These are phyloP conservation scores for Geodia barretti DNA, from an alignment of 37 sponge, comb jelly and placozoan species.

Conservation along the genomic window DNA sequence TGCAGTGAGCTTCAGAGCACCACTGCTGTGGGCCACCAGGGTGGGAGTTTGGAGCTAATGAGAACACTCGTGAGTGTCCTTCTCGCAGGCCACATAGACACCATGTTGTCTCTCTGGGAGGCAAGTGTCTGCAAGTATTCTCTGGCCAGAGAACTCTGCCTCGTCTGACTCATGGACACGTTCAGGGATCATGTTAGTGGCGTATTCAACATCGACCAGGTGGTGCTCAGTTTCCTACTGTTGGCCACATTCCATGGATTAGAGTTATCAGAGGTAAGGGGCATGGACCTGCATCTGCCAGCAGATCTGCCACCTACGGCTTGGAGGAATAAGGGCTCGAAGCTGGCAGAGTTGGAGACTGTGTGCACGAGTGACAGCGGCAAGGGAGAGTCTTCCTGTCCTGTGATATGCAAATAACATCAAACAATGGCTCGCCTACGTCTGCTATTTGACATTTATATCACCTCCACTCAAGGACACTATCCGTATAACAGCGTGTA, in stretches of 20 bases:
- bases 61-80: conserved; percentile 60
- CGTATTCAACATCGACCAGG: conserved; percentile 57
- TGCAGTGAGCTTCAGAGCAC: not conserved
- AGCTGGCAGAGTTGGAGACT: conserved; percentile 22
- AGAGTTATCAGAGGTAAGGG: not conserved
- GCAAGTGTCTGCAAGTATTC: conserved; percentile 53
- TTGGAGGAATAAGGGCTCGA: conserved; percentile 29
- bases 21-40: not conserved
- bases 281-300: conserved; percentile 44
- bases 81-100: conserved; percentile 5
- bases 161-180: conserved; percentile 70
- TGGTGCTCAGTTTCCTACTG: conserved; percentile 64
- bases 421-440: conserved; percentile 67
- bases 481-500: conserved; percentile 8
- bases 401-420: conserved; percentile 30
- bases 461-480: conserved; percentile 27
- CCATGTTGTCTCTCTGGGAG: conserved; percentile 66
- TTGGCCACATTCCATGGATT: conserved; percentile 80
- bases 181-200: conserved; percentile 82
- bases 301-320: conserved; percentile 32
- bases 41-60: conserved; percentile 53
- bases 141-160: conserved; percentile 62
- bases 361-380: conserved; percentile 64
- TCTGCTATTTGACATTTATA: conserved; percentile 71
- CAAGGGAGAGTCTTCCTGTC: conserved; percentile 30